A percentile compares a stretch with the other conserved stretches of the same genome.
phyloP scores from a whole-genome alignment of 2,113 vertebrate species.

The Odobenus rosmarus region DNA sequence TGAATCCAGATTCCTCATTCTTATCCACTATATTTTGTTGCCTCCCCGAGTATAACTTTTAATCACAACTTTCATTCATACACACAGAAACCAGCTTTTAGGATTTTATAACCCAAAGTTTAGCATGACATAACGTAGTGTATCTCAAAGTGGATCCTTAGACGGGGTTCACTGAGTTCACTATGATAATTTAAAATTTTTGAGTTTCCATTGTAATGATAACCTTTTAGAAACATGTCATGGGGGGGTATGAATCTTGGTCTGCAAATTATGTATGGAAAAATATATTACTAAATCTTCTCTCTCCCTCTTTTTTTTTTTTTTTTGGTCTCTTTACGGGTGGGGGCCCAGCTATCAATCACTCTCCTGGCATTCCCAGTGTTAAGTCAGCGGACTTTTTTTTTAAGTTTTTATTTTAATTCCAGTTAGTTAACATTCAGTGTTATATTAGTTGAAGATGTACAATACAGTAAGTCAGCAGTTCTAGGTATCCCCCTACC shows the following conservation, averaged over 20 bases:
- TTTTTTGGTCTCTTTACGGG: background rate
- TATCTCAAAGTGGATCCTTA: background rate
- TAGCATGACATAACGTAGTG: background rate
- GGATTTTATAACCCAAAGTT: background rate
- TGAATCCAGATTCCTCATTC: background rate
- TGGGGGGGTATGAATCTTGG: background rate
- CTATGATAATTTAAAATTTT: background rate
- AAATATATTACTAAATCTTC: background rate
- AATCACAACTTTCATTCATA: background rate
- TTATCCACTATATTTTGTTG: background rate
- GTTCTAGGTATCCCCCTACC: background rate
- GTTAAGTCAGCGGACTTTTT: background rate
- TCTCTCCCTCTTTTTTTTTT: background rate
- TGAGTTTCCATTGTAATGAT: background rate
- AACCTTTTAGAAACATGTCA: background rate
- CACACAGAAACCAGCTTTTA: conserved; percentile 13
- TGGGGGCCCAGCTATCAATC: background rate
- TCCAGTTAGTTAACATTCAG: background rate
- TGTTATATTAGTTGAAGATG: background rate
- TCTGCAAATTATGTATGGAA: background rate
- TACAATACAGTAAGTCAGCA: background rate
- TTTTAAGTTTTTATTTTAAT: background rate
- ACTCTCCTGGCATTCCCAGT: background rate
- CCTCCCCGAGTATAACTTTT: background rate
- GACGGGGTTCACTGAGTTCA: background rate